These are phyloP conservation scores for Melieria picta DNA, from an alignment of 2,888 invertebrate genomes.

Conservation along the genomic window DNA sequence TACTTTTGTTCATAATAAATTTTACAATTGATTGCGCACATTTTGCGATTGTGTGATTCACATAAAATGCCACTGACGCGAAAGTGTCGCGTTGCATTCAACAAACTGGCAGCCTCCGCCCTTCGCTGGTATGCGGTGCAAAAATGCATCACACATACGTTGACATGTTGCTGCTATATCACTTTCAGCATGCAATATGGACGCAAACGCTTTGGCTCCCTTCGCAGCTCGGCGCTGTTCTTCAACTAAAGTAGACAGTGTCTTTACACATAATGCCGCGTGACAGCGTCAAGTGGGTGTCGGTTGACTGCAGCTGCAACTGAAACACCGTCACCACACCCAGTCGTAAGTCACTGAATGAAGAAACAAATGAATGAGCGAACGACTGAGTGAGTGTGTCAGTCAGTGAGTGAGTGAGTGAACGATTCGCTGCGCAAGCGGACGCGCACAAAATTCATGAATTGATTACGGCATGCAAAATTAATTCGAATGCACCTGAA, in stretches of 20 bases:
- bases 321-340: background rate
- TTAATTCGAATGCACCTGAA: conserved; percentile 46
- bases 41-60: background rate
- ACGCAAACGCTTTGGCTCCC: background rate
- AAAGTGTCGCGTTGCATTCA: too few species aligned
- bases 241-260: background rate
- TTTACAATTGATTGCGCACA: conserved; percentile 1
- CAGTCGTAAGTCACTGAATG: background rate
- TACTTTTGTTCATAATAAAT: background rate
- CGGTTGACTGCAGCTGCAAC: background rate
- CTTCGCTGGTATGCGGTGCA: too few species aligned
- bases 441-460: conserved; percentile 13
- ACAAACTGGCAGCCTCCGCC: too few species aligned
- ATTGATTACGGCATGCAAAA: conserved; percentile 46
- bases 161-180: too few species aligned
- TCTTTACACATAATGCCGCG: conserved; percentile 1
- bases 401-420: background rate
- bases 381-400: background rate
- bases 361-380: background rate
- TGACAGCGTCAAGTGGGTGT: background rate
- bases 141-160: too few species aligned
- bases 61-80: too few species aligned
- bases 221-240: background rate
- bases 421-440: conserved; percentile 6
- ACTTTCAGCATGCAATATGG: background rate